phyloP scores from a whole-genome alignment of 2,888 invertebrate genomes.

The Troglohyphantes excavatus region DNA sequence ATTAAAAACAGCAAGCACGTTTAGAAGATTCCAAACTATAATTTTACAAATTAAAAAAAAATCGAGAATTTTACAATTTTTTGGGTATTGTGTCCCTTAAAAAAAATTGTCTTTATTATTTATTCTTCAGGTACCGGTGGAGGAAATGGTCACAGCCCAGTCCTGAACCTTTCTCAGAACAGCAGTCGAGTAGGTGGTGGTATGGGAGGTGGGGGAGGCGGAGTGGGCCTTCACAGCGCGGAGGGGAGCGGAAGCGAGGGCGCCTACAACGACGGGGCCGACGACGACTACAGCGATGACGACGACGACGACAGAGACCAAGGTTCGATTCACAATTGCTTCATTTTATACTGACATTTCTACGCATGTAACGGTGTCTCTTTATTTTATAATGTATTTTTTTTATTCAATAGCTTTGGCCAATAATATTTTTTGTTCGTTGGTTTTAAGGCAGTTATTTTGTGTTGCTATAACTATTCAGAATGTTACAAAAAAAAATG shows the following conservation, averaged over 20 bases:
- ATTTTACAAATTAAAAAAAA: no score
- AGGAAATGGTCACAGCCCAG: constrained; percentile 74
- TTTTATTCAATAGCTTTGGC: no score
- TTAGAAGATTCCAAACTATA: no score
- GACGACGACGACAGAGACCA: constrained; percentile 78
- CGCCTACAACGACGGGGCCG: constrained; percentile 79
- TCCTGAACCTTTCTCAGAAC: constrained; percentile 78
- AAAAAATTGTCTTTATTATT: not conserved
- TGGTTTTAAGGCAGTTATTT: no score
- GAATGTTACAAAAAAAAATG: no score
- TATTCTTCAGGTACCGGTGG: constrained; percentile 46
- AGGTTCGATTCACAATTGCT: constrained; percentile 30
- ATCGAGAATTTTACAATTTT: no score
- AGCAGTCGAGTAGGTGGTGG: constrained; percentile 66
- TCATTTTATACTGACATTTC: not conserved
- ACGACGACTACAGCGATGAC: constrained; percentile 79
- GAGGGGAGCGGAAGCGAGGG: constrained; percentile 76
- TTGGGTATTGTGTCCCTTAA: no score
- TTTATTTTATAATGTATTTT: no score
- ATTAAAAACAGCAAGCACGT: no score
- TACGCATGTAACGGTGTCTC: no score
- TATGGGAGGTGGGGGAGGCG: constrained; percentile 39
- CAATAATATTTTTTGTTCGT: no score
- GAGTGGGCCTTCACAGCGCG: constrained; percentile 35
- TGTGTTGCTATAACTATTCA: no score